These are phyloP conservation scores for Ostrea denselamellosa DNA, from an alignment of 1,140 invertebrate genomes.

Conservation along the genomic window DNA sequence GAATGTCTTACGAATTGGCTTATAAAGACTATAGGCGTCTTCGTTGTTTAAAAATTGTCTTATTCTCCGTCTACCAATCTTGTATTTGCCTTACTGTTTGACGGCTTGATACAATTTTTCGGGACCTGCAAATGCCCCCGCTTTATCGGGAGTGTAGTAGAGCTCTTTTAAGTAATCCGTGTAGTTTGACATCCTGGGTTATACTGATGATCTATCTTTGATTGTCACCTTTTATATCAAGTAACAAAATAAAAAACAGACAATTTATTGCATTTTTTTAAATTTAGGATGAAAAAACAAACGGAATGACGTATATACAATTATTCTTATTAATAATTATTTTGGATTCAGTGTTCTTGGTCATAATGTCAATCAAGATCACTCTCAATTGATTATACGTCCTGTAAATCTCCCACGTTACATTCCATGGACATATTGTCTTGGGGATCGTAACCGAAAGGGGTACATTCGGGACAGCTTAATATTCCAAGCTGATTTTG, in stretches of 20 bases:
- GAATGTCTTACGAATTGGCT: conserved; percentile 29
- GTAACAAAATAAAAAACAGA: not conserved
- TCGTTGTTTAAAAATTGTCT: conserved; percentile 23
- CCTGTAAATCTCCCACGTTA: not conserved
- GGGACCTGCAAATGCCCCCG: conserved; percentile 43
- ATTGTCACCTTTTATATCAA: not conserved
- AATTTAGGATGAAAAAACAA: too few relatives aligned
- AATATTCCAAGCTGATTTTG: conserved; percentile 27
- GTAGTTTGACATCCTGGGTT: conserved; percentile 3
- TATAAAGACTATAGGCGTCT: conserved; percentile 39
- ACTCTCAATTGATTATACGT: not conserved
- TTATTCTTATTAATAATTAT: too few relatives aligned
- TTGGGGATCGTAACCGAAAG: conserved; percentile 10
- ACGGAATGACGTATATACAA: too few relatives aligned
- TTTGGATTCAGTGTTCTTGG: not conserved
- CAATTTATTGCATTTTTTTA: not conserved
- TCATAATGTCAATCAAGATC: not conserved
- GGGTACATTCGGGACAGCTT: conserved; percentile 44
- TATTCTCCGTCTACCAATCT: conserved; percentile 41
- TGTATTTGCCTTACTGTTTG: conserved; percentile 41
- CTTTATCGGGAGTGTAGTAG: conserved; percentile 43
- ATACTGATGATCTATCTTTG: not conserved
- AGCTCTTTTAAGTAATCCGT: conserved; percentile 28
- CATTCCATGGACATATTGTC: conserved; percentile 42
- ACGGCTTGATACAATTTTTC: conserved; percentile 47